Conservation (phyloP, 1,140 invertebrate genomes). For the Mylabris phalerata region DNA sequence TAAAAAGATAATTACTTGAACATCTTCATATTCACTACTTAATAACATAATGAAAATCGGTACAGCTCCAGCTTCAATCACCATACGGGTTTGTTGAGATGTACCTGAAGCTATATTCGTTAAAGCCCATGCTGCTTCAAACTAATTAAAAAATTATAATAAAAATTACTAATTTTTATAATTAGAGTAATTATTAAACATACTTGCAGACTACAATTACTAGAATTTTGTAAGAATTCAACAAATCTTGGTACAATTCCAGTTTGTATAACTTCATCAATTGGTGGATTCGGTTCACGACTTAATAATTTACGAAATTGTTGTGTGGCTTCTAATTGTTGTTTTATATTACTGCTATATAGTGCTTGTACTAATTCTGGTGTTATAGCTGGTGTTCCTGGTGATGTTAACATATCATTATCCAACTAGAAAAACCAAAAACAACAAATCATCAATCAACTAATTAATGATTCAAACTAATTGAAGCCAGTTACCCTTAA, state of each 20-base stretch:
- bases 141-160: constrained; percentile 53
- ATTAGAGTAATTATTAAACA: background rate
- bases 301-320: constrained; percentile 93
- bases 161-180: background rate
- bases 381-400: constrained; percentile 51
- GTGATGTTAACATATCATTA: constrained; percentile 36
- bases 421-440: constrained; percentile 29
- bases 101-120: constrained; percentile 98
- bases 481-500: constrained; percentile 26
- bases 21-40: constrained; percentile 78
- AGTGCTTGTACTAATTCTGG: constrained; percentile 77
- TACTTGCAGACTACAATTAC: constrained; percentile 81
- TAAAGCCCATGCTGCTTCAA: constrained; percentile 96
- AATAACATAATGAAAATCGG: constrained; percentile 85
- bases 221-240: constrained; percentile 79
- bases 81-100: constrained; percentile 84
- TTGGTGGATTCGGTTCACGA: constrained; percentile 94
- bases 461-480: background rate
- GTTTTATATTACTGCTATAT: constrained; percentile 71
- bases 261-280: constrained; percentile 95
- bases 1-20: constrained; percentile 40
- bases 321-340: constrained; percentile 86
- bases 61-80: constrained; percentile 91
- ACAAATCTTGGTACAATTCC: constrained; percentile 96
- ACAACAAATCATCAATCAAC: background rate